Conservation (phyloP, 2,888 invertebrate genomes). For the Leucozona laternaria region DNA sequence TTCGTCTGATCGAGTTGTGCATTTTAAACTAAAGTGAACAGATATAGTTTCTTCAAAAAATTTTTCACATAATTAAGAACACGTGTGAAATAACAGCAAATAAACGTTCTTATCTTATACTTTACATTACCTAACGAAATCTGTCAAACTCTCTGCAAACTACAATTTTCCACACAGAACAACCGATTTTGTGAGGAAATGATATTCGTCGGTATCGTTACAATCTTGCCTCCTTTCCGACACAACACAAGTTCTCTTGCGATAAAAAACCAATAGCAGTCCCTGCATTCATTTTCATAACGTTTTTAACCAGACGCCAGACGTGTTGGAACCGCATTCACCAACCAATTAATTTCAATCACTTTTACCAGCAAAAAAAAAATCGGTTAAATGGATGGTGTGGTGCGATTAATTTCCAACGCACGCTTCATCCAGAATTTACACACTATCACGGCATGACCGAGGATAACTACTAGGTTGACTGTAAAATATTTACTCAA, state of each 20-base stretch:
- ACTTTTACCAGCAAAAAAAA: constrained; percentile 38
- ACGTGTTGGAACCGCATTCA: constrained; percentile 60
- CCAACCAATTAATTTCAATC: constrained; percentile 71
- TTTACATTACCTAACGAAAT: too few relatives aligned
- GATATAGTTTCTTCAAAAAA: too few relatives aligned
- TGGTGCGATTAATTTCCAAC: constrained; percentile 51
- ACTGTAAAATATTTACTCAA: constrained; percentile 68
- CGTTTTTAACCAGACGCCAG: constrained; percentile 23
- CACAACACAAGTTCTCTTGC: background rate
- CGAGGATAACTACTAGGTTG: constrained; percentile 58
- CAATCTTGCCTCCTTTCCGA: background rate
- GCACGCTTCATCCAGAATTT: constrained; percentile 50
- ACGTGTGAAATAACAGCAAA: too few relatives aligned
- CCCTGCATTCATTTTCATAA: background rate
- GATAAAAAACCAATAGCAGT: background rate
- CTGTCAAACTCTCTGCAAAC: too few relatives aligned
- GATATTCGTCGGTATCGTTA: too few relatives aligned
- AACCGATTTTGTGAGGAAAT: too few relatives aligned
- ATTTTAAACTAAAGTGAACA: too few relatives aligned
- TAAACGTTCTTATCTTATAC: too few relatives aligned
- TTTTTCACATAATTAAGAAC: too few relatives aligned
- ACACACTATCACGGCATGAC: constrained; percentile 32
- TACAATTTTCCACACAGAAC: too few relatives aligned
- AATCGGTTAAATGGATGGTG: constrained; percentile 54
- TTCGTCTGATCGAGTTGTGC: too few relatives aligned